A percentile compares a stretch with the other conserved stretches of the same genome.
Evolutionary conservation across 2,113 vertebrate species (phyloP).

Genomic region (Varanus salvator): DNA sequence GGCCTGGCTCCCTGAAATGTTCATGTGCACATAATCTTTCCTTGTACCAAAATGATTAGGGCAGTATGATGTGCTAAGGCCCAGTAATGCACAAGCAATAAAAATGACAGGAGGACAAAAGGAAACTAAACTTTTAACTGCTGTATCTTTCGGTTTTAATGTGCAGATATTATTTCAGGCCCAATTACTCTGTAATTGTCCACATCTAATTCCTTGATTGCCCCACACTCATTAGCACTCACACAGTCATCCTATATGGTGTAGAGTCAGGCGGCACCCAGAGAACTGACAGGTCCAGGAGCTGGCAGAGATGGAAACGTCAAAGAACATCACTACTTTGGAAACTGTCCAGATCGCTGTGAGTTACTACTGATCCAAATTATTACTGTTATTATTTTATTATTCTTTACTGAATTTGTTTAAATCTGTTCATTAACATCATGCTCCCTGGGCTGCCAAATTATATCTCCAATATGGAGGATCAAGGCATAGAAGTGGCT

Average conservation of each 20-base stretch:
- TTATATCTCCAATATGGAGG: background rate
- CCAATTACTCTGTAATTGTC: background rate
- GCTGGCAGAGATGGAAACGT: background rate
- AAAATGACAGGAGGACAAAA: background rate
- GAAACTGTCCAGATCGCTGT: background rate
- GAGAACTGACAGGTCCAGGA: background rate
- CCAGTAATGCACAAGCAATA: background rate
- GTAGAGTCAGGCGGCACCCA: background rate
- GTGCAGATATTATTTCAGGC: background rate
- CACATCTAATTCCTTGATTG: background rate
- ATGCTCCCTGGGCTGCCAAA: background rate
- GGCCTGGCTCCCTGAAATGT: slow-evolving; percentile 14
- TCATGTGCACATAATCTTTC: slow-evolving; percentile 29
- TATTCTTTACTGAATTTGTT: no score
- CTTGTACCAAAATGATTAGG: background rate
- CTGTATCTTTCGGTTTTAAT: background rate
- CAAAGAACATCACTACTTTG: background rate
- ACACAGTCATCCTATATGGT: background rate
- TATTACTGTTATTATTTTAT: no score
- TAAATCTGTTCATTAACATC: no score
- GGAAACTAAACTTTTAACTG: background rate
- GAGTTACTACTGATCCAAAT: background rate
- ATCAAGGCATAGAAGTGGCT: background rate
- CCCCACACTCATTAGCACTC: background rate
- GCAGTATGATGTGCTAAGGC: background rate